Evolutionary conservation across 2,113 vertebrate species (phyloP), one percentile per base, ranked within the genome.

Genomic region (Mirza zaza): DNA sequence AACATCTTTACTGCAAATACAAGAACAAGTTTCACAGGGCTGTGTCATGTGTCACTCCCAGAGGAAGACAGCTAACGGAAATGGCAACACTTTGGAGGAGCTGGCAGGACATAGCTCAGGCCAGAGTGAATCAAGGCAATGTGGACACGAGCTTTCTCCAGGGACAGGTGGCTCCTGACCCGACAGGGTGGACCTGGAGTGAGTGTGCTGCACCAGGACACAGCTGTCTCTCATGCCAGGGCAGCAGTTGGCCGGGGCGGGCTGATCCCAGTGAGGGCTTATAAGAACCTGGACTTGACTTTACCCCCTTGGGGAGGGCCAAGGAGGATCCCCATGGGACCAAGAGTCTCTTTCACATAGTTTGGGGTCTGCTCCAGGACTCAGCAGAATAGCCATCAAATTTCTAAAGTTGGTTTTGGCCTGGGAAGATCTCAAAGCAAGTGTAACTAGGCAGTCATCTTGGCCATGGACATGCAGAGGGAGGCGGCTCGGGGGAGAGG

Each of bases 171-270:
- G 61, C 42, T 67, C 18, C 8, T 25, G 29, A 23, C 23, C 61
- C 32, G 23, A 29, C 8, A 12, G 18, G 39, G 15, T 0, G 0
- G 18, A 23, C n/a, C n/a, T 11, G 14, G 34, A 18, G 45, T 6
- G 52, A n/a, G 36, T 85, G 1, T 52, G 45, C 48, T 4, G 63
- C 10, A 10, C 3, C 11, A 27, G 83, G 48, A 50, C 29, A 21
- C 25, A 32, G 52, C 23, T 34, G 11, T 45, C 21, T 67, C 20
- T 8, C 34, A 18, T 13, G 82, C 59, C 9, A 25, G 3, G 59
- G 59, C 25, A 25, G 21, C 52, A 2, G 34, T 13, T 0, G 52
- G 77, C 52, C 13, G 0, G 12, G 42, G 34, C 8, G 52, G 52
- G 77, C 52, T 9, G 52, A 39, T 12, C 52, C 77, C 21, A 11